Conservation (phyloP, 2,113 vertebrate genomes). For the Rhabdomys dilectus region DNA sequence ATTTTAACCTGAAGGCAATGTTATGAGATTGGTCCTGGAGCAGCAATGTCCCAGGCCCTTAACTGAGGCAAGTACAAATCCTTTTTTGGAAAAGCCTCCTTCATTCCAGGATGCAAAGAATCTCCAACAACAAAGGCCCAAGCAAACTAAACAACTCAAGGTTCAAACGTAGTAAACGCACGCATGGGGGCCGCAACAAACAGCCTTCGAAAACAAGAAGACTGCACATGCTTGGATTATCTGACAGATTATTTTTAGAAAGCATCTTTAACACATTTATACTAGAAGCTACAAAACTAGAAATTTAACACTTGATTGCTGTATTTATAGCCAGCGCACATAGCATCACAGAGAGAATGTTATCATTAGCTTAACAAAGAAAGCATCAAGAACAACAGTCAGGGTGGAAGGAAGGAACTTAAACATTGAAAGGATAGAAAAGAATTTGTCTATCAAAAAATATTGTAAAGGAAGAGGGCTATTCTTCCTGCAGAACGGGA, state of each 20-base stretch:
- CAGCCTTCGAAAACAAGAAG: conserved; percentile 4
- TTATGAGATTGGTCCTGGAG: neutral
- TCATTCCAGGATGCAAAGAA: conserved; percentile 6
- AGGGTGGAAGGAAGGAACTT: neutral
- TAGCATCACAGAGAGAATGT: neutral
- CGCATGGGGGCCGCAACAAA: neutral
- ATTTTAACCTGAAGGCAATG: conserved; percentile 18
- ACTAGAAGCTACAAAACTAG: conserved; percentile 5
- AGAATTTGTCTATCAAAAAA: neutral
- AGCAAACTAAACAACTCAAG: neutral
- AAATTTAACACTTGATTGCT: neutral
- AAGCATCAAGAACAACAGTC: neutral
- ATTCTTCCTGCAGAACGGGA: neutral
- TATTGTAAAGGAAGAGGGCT: neutral
- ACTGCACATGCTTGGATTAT: neutral
- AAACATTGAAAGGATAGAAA: neutral
- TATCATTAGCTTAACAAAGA: neutral
- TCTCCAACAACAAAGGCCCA: neutral
- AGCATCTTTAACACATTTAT: neutral
- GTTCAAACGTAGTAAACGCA: neutral
- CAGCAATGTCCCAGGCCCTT: neutral
- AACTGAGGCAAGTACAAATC: conserved; percentile 46
- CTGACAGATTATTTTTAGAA: conserved; percentile 9
- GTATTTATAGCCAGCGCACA: neutral
- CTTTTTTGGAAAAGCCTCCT: conserved; percentile 26